Conservation (phyloP, 2,797 vertebrate species). For the Macroramphosus scolopax region DNA sequence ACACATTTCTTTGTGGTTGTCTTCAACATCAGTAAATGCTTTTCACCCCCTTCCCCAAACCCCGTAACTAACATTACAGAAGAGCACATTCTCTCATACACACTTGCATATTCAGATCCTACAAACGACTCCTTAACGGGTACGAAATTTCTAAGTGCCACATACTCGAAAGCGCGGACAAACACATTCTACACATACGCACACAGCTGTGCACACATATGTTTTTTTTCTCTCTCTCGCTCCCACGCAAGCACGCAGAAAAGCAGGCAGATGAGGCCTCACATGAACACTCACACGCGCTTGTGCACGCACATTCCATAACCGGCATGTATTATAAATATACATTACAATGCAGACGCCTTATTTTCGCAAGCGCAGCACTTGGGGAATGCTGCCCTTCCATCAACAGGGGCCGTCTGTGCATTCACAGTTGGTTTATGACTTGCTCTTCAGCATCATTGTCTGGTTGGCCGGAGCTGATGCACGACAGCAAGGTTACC, state of each 20-base stretch:
- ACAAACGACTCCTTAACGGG: conserved; percentile 74
- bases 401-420: conserved; percentile 22
- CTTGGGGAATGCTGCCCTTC: conserved; percentile 39
- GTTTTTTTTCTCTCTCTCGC: conserved; percentile 8
- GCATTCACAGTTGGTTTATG: conserved; percentile 52
- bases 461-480: conserved; percentile 50
- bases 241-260: conserved; percentile 5
- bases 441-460: conserved; percentile 48
- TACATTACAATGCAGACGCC: conserved; percentile 66
- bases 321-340: conserved; percentile 64
- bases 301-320: conserved; percentile 47
- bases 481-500: conserved; percentile 41
- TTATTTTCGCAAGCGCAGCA: conserved; percentile 38
- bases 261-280: conserved; percentile 26
- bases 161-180: conserved; percentile 71
- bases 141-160: conserved; percentile 78
- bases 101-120: conserved; percentile 81
- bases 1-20: conserved; percentile 64
- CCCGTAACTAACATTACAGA: conserved; percentile 63
- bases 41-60: conserved; percentile 32
- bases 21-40: conserved; percentile 71
- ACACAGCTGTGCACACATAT: conserved; percentile 48
- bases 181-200: conserved; percentile 68
- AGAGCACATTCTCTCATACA: conserved; percentile 64
- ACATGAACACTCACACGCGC: conserved; percentile 6